Percentiles rank a stretch among this genome's conserved stretches.
Conservation (phyloP, 2,113 vertebrate species). For the Struthidea cinerea region DNA sequence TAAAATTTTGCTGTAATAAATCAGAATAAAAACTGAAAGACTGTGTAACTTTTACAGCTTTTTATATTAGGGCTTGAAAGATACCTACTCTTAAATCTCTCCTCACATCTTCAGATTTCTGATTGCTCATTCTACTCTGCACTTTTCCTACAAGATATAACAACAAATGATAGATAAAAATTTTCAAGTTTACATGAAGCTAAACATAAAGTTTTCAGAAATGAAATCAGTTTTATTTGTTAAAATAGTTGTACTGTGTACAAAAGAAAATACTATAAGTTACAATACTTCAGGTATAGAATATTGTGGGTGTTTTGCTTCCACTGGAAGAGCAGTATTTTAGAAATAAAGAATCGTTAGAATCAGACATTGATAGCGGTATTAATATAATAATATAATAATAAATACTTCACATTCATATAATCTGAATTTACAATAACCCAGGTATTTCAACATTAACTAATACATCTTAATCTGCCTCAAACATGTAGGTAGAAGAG, state of each 20-base stretch:
- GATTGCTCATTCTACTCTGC: neutral
- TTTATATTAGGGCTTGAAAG: neutral
- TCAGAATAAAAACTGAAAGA: neutral
- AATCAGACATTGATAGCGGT: neutral
- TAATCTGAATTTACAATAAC: slow-evolving; percentile 10
- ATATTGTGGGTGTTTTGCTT: neutral
- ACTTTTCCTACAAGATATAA: neutral
- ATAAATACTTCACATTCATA: slow-evolving; percentile 51
- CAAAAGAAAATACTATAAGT: neutral
- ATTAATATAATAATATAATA: slow-evolving; percentile 47
- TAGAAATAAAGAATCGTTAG: neutral
- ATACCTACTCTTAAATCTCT: neutral
- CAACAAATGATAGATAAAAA: neutral
- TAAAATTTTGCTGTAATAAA: neutral
- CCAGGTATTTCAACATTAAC: neutral
- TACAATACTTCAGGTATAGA: neutral
- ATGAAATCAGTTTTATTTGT: neutral
- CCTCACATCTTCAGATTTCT: neutral
- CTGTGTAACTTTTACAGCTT: neutral
- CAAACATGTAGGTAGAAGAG: neutral
- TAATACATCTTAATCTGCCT: neutral
- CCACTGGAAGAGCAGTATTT: slow-evolving; percentile 28
- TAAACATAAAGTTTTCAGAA: neutral
- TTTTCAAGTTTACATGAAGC: neutral
- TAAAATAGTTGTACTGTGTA: neutral